Evolutionary conservation across 2,888 invertebrate genomes (phyloP).

Genomic region (Dione juno): DNA sequence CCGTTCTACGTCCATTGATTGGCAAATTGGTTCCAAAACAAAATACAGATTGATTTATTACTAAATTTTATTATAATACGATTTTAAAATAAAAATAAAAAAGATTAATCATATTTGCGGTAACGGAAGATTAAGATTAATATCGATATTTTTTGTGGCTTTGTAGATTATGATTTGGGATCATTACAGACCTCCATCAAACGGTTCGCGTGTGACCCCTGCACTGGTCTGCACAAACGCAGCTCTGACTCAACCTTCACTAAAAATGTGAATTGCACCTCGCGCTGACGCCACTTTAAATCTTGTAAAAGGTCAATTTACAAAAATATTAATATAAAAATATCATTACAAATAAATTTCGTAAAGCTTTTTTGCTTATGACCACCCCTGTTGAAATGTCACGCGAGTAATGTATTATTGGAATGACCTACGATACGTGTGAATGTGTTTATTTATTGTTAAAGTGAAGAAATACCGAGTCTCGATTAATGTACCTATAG

Average conservation of each 20-base stretch:
- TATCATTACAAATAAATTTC: slow-evolving; percentile 35
- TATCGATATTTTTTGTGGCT: slow-evolving; percentile 66
- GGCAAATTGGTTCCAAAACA: slow-evolving; percentile 48
- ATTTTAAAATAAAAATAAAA: slow-evolving; percentile 39
- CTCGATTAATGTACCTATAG: slow-evolving; percentile 9
- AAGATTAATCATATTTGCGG: slow-evolving; percentile 51
- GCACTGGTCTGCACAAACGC: slow-evolving; percentile 55
- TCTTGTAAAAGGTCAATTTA: slow-evolving; percentile 35
- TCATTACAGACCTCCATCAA: slow-evolving; percentile 72
- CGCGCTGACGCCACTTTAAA: slow-evolving; percentile 30
- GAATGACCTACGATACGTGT: slow-evolving; percentile 4
- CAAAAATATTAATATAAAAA: slow-evolving; percentile 32
- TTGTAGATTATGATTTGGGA: slow-evolving; percentile 69
- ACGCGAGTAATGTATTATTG: slow-evolving; percentile 4
- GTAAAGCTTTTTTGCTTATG: slow-evolving; percentile 21
- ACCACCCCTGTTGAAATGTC: slow-evolving; percentile 22
- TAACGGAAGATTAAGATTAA: slow-evolving; percentile 74
- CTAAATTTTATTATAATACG: slow-evolving; percentile 33
- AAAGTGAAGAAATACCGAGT: slow-evolving; percentile 5
- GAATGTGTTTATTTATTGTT: slow-evolving; percentile 12
- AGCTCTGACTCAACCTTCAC: slow-evolving; percentile 53
- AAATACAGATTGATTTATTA: slow-evolving; percentile 45
- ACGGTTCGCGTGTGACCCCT: slow-evolving; percentile 67
- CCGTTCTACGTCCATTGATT: slow-evolving; percentile 60
- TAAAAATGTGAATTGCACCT: slow-evolving; percentile 45